Evolutionary conservation across 2,797 vertebrate genomes (phyloP).

Genomic region (Microchirus variegatus): DNA sequence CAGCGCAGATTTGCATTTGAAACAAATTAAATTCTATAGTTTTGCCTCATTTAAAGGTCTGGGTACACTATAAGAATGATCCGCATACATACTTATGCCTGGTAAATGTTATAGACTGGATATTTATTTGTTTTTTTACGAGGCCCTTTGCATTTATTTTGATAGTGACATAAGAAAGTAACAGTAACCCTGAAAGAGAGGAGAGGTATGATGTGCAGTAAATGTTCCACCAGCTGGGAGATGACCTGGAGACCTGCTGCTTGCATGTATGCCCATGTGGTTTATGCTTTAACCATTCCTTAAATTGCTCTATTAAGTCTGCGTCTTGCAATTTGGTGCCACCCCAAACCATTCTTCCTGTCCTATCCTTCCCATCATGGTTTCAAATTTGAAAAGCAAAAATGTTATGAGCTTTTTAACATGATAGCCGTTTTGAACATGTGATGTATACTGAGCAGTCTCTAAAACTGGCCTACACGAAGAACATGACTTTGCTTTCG

Average conservation of each 20-base stretch:
- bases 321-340: not conserved
- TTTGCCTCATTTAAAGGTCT: no score
- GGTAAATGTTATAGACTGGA: no score
- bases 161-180: no score
- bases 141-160: no score
- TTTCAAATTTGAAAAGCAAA: not conserved
- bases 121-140: no score
- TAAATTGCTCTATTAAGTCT: conserved; percentile 3
- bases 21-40: not conserved
- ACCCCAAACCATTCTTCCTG: conserved; percentile 21
- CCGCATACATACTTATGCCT: no score
- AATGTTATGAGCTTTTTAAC: conserved; percentile 1
- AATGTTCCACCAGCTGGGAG: no score
- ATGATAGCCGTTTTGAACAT: conserved; percentile 2
- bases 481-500: conserved; percentile 17
- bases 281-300: not conserved
- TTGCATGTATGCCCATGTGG: no score
- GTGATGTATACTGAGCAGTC: conserved; percentile 7
- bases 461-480: conserved; percentile 12
- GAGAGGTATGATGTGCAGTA: no score
- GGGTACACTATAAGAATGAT: no score
- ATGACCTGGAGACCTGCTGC: no score
- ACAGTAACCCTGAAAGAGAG: no score
- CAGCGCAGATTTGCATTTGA: conserved; percentile 5
- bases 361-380: not conserved